phyloP scores from a whole-genome alignment of 2,113 vertebrate genomes.

The Pterocles burchelli region DNA sequence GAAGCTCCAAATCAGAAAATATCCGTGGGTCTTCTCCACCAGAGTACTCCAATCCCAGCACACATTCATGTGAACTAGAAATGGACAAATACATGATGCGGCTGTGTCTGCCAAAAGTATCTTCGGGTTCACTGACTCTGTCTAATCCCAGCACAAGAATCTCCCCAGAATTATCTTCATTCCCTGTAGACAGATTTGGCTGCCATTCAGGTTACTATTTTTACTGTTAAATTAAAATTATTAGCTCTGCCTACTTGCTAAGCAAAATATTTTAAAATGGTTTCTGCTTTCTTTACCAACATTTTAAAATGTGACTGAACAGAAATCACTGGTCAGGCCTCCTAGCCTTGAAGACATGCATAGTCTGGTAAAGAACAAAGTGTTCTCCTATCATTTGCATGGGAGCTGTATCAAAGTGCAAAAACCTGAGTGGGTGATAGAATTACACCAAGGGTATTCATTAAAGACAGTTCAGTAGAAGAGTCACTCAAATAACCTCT shows the following conservation, averaged over 20 bases:
- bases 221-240: slow-evolving; percentile 45
- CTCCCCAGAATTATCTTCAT: not conserved
- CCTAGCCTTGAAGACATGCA: not conserved
- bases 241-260: not conserved
- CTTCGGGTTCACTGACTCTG: not conserved
- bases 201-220: slow-evolving; percentile 35
- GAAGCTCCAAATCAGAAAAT: not conserved
- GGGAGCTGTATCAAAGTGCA: not conserved
- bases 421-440: not conserved
- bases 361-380: not conserved
- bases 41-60: not conserved
- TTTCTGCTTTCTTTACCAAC: not conserved
- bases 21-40: not conserved
- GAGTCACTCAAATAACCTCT: not conserved
- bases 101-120: not conserved
- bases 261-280: not conserved
- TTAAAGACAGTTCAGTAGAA: not conserved
- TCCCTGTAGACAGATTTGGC: not conserved
- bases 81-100: not conserved
- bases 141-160: not conserved
- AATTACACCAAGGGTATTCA: not conserved
- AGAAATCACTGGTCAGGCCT: not conserved
- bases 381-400: not conserved
- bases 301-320: not conserved
- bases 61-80: not conserved